These are phyloP conservation scores for Aphidoletes aphidimyza DNA, from an alignment of 2,888 invertebrate species.

Conservation along the genomic window DNA sequence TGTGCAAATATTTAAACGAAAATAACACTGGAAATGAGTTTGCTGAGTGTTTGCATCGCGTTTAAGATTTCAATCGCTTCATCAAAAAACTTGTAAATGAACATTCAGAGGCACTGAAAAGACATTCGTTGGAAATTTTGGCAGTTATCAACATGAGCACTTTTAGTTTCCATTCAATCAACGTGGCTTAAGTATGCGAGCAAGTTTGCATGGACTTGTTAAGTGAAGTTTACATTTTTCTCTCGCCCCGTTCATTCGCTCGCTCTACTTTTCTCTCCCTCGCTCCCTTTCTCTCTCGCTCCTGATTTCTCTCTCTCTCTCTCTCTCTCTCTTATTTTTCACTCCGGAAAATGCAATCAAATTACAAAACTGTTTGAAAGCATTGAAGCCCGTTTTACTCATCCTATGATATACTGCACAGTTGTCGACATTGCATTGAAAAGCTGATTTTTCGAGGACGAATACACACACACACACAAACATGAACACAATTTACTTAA, in stretches of 20 bases:
- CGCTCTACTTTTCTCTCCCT: too few species aligned
- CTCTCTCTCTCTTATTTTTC: too few species aligned
- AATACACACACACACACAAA: too few species aligned
- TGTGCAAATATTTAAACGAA: background rate
- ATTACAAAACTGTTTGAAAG: slow-evolving; percentile 11
- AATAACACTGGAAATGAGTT: background rate
- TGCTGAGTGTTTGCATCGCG: background rate
- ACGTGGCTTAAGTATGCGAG: background rate
- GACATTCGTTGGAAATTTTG: background rate
- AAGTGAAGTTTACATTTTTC: slow-evolving; percentile 5
- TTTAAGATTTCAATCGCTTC: slow-evolving; percentile 8
- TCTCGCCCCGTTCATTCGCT: background rate
- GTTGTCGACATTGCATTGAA: background rate
- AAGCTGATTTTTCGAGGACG: background rate
- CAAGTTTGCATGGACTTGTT: background rate
- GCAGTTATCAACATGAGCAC: background rate
- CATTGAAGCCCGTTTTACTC: background rate
- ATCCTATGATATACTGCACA: background rate
- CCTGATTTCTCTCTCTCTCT: too few species aligned
- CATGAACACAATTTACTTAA: background rate
- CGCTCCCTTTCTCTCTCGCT: too few species aligned
- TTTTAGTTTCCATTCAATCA: slow-evolving; percentile 26
- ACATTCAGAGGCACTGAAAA: slow-evolving; percentile 6
- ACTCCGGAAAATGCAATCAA: background rate
- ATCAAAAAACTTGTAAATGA: slow-evolving; percentile 3